Base-by-base conservation (phyloP, 2,797 vertebrate genomes). In the Peromyscus aztecus region DNA sequence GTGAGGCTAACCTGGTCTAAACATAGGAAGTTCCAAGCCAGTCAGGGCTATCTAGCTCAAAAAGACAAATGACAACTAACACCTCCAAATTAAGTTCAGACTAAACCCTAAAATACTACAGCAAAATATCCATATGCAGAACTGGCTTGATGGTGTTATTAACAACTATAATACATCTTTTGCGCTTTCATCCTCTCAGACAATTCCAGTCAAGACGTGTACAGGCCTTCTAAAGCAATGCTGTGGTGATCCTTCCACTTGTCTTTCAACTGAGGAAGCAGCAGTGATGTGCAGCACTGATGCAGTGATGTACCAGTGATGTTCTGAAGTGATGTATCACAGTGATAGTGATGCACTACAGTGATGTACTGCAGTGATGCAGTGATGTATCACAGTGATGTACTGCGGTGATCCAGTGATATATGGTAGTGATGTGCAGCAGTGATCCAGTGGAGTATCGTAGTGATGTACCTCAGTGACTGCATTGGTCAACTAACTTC, bases 21-120 rank as follows among this genome's bases (percentile, higher is more conserved):
- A 49, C 59, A 52, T 24, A 86, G 31, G 31, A 23, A n/a, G 61
- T 85, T 49, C 65, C 31, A 85, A 59, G 31, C 31, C 63, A 85
- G 40, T 65, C 40, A 49, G 61, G 43, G 61, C 17, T 85, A 49
- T 14, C 82, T 67, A 85, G 61, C 40, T 34, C 61, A 67, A 52
- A 67, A 85, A 85, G 21, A 67, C 17, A 23, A 85, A n/a, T 8
- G 11, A 49, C 21, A 84, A 31, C 17, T 34, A 65, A 12, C 34
- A n/a, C 7, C 19, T 19, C 31, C 91, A 96, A 93, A 94, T 69
- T 88, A 86, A 97, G 90, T 49, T 88, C 87, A 94, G 83, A 95
- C 46, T 81, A 69, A 93, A 49, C 4, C 31, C 31, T 85, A 52
- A 95, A 85, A 55, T 21, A 83, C 46, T 40, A 92, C 29, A 86